Evolutionary conservation across 2,888 invertebrate genomes (phyloP).

Genomic region (Ochropleura leucogaster): DNA sequence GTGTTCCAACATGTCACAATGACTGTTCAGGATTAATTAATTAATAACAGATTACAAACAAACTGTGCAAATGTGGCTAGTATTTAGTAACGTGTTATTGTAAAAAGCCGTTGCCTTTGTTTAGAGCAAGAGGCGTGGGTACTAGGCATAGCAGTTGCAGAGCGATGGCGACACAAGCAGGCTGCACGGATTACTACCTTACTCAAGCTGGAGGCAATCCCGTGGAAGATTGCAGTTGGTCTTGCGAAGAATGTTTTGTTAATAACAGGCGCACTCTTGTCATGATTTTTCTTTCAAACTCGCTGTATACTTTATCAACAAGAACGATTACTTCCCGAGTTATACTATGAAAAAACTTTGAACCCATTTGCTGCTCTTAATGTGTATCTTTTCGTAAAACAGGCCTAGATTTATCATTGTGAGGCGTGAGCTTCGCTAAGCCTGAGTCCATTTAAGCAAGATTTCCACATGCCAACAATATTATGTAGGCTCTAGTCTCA

Average conservation of each 20-base stretch:
- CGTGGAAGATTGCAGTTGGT: not conserved
- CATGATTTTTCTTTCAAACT: not conserved
- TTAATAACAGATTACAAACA: conserved; percentile 10
- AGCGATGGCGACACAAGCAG: not conserved
- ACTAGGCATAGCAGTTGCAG: conserved; percentile 9
- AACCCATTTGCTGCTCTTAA: not conserved
- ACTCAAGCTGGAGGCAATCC: not conserved
- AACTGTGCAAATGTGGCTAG: conserved; percentile 5
- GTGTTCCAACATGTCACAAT: not conserved
- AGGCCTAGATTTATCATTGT: not conserved
- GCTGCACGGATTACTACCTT: not conserved
- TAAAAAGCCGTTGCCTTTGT: conserved; percentile 4
- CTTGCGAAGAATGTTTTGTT: not conserved
- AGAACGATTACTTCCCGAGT: not conserved
- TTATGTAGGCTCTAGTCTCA: not conserved
- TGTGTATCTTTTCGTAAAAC: not conserved
- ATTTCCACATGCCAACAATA: not conserved
- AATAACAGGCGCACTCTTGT: not conserved
- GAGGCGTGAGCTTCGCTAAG: not conserved
- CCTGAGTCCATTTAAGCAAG: not conserved
- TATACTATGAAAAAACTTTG: not conserved
- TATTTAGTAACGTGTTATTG: conserved; percentile 28
- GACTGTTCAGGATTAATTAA: conserved; percentile 15
- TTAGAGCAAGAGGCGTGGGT: conserved; percentile 6
- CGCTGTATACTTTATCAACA: not conserved